Evolutionary conservation across 2,888 invertebrate genomes (phyloP).

Genomic region (Cataglyphis altisquamis): DNA sequence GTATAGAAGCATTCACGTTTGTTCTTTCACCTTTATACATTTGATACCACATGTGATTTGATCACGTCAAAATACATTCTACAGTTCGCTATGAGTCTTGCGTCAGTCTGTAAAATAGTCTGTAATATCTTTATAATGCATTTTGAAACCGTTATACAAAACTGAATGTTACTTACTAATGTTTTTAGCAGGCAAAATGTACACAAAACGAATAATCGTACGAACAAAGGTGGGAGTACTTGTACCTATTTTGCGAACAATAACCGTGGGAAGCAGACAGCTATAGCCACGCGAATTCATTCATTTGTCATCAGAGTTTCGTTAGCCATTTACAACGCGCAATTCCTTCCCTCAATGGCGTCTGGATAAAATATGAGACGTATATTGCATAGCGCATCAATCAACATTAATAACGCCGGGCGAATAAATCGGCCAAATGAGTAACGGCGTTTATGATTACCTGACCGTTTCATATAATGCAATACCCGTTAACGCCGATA

Average conservation of each 20-base stretch:
- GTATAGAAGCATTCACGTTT: conserved; percentile 4
- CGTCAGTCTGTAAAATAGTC: background rate
- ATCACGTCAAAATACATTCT: background rate
- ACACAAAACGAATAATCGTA: background rate
- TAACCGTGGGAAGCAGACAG: conserved; percentile 9
- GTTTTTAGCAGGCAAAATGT: background rate
- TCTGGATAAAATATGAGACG: conserved; percentile 50
- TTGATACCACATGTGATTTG: background rate
- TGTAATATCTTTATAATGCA: background rate
- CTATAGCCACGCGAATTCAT: conserved; percentile 11
- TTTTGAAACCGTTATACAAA: background rate
- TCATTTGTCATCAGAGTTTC: conserved; percentile 46
- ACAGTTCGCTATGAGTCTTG: background rate
- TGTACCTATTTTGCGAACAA: background rate
- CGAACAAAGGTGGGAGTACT: background rate
- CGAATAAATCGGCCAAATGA: conserved; percentile 49
- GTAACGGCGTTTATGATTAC: conserved; percentile 46
- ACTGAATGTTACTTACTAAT: background rate
- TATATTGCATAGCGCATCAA: conserved; percentile 48
- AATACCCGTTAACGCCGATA: conserved; percentile 33
- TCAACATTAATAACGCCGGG: conserved; percentile 48
- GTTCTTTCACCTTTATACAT: background rate
- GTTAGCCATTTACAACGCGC: conserved; percentile 31
- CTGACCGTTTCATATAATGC: conserved; percentile 14
- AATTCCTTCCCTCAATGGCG: conserved; percentile 40